Evolutionary conservation across 2,888 invertebrate species (phyloP).

Genomic region (Ennomos erosarius): DNA sequence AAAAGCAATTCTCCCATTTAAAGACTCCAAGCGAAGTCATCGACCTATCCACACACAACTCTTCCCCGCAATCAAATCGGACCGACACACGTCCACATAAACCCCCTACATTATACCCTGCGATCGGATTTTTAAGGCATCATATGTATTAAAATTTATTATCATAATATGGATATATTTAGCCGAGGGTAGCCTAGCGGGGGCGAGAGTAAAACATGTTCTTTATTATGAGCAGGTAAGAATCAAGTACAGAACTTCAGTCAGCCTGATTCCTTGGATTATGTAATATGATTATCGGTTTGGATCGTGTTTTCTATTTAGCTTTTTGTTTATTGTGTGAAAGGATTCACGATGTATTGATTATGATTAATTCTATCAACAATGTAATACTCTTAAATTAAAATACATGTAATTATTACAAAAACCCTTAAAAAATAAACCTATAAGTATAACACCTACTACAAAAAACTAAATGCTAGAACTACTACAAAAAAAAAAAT

Average conservation of each 20-base stretch:
- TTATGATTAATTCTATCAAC: too few species aligned
- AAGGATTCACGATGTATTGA: too few species aligned
- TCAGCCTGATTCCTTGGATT: constrained; percentile 11
- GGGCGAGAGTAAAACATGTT: constrained; percentile 20
- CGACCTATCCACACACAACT: constrained; percentile 11
- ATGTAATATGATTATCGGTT: constrained; percentile 9
- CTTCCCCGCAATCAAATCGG: constrained; percentile 13
- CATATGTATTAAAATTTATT: constrained; percentile 33
- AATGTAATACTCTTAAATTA: too few species aligned
- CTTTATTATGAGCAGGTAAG: constrained; percentile 25
- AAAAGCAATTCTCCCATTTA: not conserved
- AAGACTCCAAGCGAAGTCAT: constrained; percentile 5
- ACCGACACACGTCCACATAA: constrained; percentile 26
- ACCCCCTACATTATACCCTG: constrained; percentile 32
- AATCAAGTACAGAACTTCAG: not conserved
- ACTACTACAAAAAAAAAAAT: too few species aligned
- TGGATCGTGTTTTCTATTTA: not conserved
- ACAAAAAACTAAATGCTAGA: too few species aligned
- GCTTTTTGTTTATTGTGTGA: too few species aligned
- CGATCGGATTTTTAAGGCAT: constrained; percentile 31
- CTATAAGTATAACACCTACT: too few species aligned
- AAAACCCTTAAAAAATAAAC: too few species aligned
- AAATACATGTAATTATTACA: too few species aligned
- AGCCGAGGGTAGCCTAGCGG: constrained; percentile 21
- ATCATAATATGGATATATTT: constrained; percentile 26